These are phyloP conservation scores for Gerosis bhagava DNA, from an alignment of 2,888 invertebrate species.

Conservation along the genomic window DNA sequence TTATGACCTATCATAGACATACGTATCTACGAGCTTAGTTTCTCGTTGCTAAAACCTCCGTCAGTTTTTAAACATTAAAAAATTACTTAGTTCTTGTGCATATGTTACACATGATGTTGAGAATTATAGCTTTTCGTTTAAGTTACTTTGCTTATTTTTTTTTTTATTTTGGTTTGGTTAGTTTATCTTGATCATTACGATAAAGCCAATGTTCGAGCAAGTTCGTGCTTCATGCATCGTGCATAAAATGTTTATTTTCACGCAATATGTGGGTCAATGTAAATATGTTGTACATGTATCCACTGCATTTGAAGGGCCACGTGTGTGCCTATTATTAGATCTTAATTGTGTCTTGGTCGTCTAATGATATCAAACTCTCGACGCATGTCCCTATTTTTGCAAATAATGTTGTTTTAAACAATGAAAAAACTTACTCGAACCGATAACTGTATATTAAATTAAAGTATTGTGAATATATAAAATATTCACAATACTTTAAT, in stretches of 20 bases:
- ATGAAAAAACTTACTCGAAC: background rate
- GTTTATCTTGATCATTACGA: too few species aligned
- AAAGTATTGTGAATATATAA: too few species aligned
- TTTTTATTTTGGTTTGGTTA: too few species aligned
- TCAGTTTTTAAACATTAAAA: too few species aligned
- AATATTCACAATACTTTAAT: too few species aligned
- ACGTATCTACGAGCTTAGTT: background rate
- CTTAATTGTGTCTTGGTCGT: conserved; percentile 48
- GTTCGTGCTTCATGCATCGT: too few species aligned
- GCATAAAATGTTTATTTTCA: conserved; percentile 56
- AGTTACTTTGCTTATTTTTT: too few species aligned
- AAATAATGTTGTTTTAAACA: background rate
- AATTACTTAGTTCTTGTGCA: too few species aligned
- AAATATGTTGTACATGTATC: conserved; percentile 38
- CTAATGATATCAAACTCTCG: conserved; percentile 16
- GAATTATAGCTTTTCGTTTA: too few species aligned
- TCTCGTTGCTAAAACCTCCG: background rate
- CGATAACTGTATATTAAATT: too few species aligned
- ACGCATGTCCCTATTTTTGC: background rate
- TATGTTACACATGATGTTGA: too few species aligned
- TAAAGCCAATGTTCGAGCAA: too few species aligned
- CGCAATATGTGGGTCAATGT: conserved; percentile 75
- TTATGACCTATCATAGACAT: background rate
- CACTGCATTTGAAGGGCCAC: conserved; percentile 47
- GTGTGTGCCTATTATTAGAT: conserved; percentile 61